A percentile compares a stretch with the other conserved stretches of the same genome.
Evolutionary conservation across 2,888 invertebrate species (phyloP).

Genomic region (Lutraria lutraria): DNA sequence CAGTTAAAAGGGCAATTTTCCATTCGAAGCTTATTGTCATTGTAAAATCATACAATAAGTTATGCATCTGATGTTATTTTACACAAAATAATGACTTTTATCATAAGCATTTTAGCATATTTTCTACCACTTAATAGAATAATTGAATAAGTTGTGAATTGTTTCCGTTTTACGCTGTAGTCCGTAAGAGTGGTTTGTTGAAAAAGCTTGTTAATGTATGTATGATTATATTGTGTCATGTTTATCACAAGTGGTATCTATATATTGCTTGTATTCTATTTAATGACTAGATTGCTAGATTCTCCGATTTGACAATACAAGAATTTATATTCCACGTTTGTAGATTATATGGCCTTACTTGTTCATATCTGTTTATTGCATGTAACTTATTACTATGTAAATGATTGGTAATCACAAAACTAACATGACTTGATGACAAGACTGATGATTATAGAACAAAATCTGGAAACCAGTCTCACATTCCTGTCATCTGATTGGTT

Average conservation of each 20-base stretch:
- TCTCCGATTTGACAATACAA: too few relatives aligned
- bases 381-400: too few relatives aligned
- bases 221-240: background rate
- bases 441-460: too few relatives aligned
- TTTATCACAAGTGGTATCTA: constrained; percentile 1
- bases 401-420: too few relatives aligned
- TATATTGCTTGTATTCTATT: constrained; percentile 4
- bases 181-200: background rate
- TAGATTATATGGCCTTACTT: too few relatives aligned
- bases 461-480: too few relatives aligned
- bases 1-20: background rate
- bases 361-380: too few relatives aligned
- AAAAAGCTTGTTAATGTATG: background rate
- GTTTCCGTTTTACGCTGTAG: constrained; percentile 16
- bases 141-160: constrained; percentile 33
- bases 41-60: background rate
- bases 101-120: background rate
- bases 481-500: too few relatives aligned
- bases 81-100: background rate
- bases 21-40: background rate
- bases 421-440: too few relatives aligned
- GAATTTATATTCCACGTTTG: too few relatives aligned
- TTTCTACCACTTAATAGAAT: background rate
- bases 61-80: background rate
- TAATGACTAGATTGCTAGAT: background rate